Base-by-base conservation (phyloP, 2,113 vertebrate genomes). In the Amphiprion ocellaris region DNA sequence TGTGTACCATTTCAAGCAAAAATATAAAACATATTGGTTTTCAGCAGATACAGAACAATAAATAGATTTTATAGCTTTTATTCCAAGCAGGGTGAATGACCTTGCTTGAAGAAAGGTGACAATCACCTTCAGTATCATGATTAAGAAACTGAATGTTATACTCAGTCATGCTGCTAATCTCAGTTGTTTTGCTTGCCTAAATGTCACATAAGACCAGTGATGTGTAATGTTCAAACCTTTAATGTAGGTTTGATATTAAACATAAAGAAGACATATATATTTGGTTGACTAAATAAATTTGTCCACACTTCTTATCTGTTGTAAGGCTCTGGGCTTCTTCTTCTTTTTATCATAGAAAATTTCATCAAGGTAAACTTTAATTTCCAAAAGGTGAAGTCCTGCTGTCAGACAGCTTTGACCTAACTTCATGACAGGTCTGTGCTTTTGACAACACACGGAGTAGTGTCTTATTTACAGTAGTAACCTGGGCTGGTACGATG, bases 171-270 rank as follows among this genome's bases (percentile, higher is more conserved):
- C 17, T 41, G 4, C 44, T 74, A 15, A n/a, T 69, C 10, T 47
- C 23, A 41, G 4, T n/a, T 71, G 11, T 10, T 58, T 65, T 62
- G 14, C 24, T 6, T 46, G 26, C 58, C 14, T 67, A 58, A 66
- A 74, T 63, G 59, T 52, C 28, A 71, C 30, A 66, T 50, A 71
- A 55, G 64, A 8, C 5, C 52, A 7, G 39, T 52, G n/a, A 49
- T 61, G 62, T 75, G 52, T 72, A 69, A 73, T 44, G 16, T 47
- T 54, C 54, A 73, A 72, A 73, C 24, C 28, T 66, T 8, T 49
- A 4, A 72, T 8, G 12, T 69, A 69, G 24, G 19, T 44, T 23
- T 46, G 15, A 69, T 56, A 72, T 68, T 56, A 52, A 75, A 64
- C 50, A 63, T 58, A 15, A 53, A 61, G 39, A 65, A 26, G 23